Evolutionary conservation across 2,888 invertebrate genomes (phyloP), one percentile per base, ranked within the genome.

Genomic region (Odontocerum albicorne): DNA sequence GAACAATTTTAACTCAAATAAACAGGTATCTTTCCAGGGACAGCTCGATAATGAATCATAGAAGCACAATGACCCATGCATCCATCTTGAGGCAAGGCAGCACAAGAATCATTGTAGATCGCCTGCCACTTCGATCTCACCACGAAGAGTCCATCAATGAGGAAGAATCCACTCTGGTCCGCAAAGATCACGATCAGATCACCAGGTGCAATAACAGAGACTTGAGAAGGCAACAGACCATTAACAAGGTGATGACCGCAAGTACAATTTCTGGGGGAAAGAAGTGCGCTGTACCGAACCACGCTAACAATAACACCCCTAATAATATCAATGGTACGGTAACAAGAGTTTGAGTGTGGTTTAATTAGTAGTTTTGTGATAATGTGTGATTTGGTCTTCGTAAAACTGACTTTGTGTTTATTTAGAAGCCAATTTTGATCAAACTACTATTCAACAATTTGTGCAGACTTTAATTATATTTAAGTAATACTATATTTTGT

Each of bases 21-120:
- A n/a, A n/a, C n/a, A n/a, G n/a, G n/a, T 8, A 2, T 39, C 4
- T 53, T 64, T 65, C 22, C 63, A 68, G 68, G 49, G 65, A 68
- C 10, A 60, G 65, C 10, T 67, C 66, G 8, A 66, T 65, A 35
- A 61, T 63, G 31, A 65, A 65, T 40, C 66, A 66, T 17, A 60
- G 67, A 12, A 66, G 65, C 4, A 65, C 65, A 4, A 55, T 63
- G 36, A 64, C 64, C 2, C 65, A 64, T 32, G 64, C 64, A 19
- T 61, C 61, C 12, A 56, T 61, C 12, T 55, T 58, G 55, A 52
- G 61, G 35, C 57, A 55, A 15, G 58, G 58, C 40, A 61, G 61
- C 31, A 45, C 61, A 12, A 49, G 61, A 43, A 55, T 61, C 32
- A 50, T 59, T 15, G 47, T 56, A 15, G 61, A 61, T 22, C 22